Evolutionary conservation across 2,113 vertebrate species (phyloP), one percentile per base, ranked within the genome.

Genomic region (Polyodon spathula): DNA sequence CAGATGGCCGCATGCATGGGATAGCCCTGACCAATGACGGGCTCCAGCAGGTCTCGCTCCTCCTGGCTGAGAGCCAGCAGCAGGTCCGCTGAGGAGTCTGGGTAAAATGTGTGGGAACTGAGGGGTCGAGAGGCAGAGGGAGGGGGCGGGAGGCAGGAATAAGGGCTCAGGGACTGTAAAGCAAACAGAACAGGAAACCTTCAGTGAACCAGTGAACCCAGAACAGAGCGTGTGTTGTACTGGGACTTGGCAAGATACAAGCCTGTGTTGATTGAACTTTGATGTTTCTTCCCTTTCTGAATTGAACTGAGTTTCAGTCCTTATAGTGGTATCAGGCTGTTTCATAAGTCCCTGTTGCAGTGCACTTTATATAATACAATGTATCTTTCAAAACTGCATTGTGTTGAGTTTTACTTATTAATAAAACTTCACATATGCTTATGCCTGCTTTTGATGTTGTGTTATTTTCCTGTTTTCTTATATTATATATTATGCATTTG

Each of bases 51-150:
- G 63, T 92, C 89, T 58, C 85, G 79, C 70, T 97, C 95, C 69
- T 94, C 93, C 10, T 86, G 83, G 79, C 84, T 95, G 67, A 98
- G 81, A 0, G 89, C 93, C 0, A 85, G 85, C 27, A 98, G 84
- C 11, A 97, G 85, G 62, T 97, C 93, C 15, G 77, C 68, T 0
- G 87, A 78, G 0, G 84, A 88, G 75, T 94, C 92, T 0, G 62
- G 72, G 56, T 68, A 63, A 2, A 65, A 61, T 15, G 65, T 67
- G 68, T 62, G 63, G 70, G 82, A 70, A 63, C 63, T 37, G 3
- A 75, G 72, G 37, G 66, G 68, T 39, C 56, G 66, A 1, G 68
- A 56, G n/a, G 61, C 46, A 0, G 8, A 11, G 4, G 63, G 60
- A 27, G 60, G 66, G 61, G 70, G 71, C 2, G 84, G 85, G 58